Base-by-base conservation (phyloP, 2,888 invertebrate genomes). In the Pristionchus exspectatus region DNA sequence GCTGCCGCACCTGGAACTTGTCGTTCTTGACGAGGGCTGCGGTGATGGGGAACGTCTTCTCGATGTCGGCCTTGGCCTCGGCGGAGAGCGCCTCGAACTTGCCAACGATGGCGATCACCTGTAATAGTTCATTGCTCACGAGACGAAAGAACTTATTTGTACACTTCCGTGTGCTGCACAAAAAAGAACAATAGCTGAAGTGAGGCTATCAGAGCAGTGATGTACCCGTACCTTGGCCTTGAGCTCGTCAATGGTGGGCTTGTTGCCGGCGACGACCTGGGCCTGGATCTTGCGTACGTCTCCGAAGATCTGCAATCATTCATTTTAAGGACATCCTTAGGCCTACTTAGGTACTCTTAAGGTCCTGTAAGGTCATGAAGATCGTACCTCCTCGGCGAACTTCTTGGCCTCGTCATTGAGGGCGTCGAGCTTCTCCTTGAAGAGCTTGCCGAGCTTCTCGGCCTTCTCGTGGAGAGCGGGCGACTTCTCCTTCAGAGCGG, bases 381-480 rank as follows among this genome's bases (percentile, higher is more conserved):
- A 30, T 33, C 77, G 38, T 69, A 87, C 94, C 83, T 93, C 93
- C 38, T 91, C 87, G 86, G 91, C 92, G 90, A 95, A 93, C 30
- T 91, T 84, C 81, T 94, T 91, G 91, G 93, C 91, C 85, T 93
- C 92, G n/a, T 38, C 88, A 56, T 59, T 30, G 50, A 77, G 77
- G 16, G 56, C 59, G 27, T 77, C 88, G 44, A 92, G 90, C 91
- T 91, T 92, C 50, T 84, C 91, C 92, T 93, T 92, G 90, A 94
- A 77, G 84, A 92, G 54, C 50, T 91, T 90, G 91, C 93, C 92
- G 89, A 93, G 91, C 91, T 92, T 92, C 88, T 90, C 72, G 90
- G 92, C 92, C 91, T 94, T 94, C 90, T 91, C 94, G 92, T 93
- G 90, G 87, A 94, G 93, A 81, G 93, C 90, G 81, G 93, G 93